Base-by-base conservation (phyloP, 2,113 vertebrate species). In the Agelaius tricolor region DNA sequence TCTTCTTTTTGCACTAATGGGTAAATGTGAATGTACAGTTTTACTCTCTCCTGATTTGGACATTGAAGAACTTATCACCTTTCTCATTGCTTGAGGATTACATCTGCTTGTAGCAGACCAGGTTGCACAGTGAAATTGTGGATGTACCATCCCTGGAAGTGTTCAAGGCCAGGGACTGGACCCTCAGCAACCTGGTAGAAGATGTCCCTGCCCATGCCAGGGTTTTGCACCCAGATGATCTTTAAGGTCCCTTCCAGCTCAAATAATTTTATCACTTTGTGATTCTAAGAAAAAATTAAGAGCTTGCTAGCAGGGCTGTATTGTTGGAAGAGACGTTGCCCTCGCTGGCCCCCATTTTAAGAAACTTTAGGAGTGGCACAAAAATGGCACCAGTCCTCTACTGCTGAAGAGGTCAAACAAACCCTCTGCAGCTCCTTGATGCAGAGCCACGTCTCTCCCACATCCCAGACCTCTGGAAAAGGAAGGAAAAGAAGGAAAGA, bases 81-180 rank as follows among this genome's bases (percentile, higher is more conserved):
- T 81, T 71, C 73, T 80, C 43, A 52, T 3, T 68, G 82, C 44
- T 30, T 39, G 37, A 18, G 15, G 37, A 37, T 46, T 54, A 39
- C 7, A 58, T 26, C 30, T 52, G 19, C 23, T 63, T 14, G 12
- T 7, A 62, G 35, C 22, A 74, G 43, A 58, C 44, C 9, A 57
- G 15, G 10, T 0, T 49, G 41, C 12, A 30, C 10, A 49, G 35
- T 0, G 0, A 43, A 76, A 26, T 4, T 33, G 15, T 57, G 41
- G 41, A 27, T 63, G 26, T 27, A 12, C 31, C 49, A 49, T 17
- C 18, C 65, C 65, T 44, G 51, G 27, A 77, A 51, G 9, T 13
- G 22, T 51, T 55, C 27, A 63, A 63, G 35, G 27, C 18, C 57
- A 57, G 63, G 41, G 16, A 54, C 33, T 13, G 11, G 47, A 39